phyloP scores from a whole-genome alignment of 2,888 invertebrate species.

The Gisinianus flammeolus region DNA sequence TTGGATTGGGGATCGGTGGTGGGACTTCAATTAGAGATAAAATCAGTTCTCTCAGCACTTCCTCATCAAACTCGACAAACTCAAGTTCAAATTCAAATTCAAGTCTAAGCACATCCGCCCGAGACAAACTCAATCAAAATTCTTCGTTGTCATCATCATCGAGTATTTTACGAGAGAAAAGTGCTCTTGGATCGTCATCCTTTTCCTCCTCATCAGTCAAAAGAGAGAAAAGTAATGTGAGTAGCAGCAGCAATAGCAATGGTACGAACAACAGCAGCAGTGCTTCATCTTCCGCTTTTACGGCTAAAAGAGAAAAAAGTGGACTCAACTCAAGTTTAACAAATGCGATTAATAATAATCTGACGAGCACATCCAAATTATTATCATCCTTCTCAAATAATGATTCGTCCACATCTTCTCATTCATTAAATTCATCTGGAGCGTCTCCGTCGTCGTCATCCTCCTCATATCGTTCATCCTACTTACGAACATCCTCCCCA shows the following conservation, averaged over 20 bases:
- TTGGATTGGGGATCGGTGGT: neutral
- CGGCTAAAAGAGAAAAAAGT: constrained; percentile 24
- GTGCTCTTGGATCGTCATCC: constrained; percentile 22
- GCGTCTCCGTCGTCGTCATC: constrained; percentile 2
- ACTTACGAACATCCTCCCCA: constrained; percentile 10
- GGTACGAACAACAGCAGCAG: neutral
- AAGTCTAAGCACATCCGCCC: neutral
- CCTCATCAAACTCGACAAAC: neutral
- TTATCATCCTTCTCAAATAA: neutral
- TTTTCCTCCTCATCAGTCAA: constrained; percentile 15
- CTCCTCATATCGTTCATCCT: constrained; percentile 9
- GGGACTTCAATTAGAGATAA: constrained; percentile 21
- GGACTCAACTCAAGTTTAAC: constrained; percentile 22
- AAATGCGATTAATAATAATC: constrained; percentile 18
- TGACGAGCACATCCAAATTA: constrained; percentile 20
- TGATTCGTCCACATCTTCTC: neutral
- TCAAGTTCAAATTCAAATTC: too few relatives aligned
- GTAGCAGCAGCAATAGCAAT: constrained; percentile 23
- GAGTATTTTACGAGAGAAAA: constrained; percentile 19
- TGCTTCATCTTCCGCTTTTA: constrained; percentile 14
- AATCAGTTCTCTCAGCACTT: neutral
- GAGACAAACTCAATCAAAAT: neutral
- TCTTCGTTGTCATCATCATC: neutral
- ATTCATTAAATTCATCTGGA: neutral
- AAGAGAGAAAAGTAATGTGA: constrained; percentile 40